These are phyloP conservation scores for Meandrina meandrites DNA, from an alignment of 92 coral and sea anemone genomes.

Conservation along the genomic window DNA sequence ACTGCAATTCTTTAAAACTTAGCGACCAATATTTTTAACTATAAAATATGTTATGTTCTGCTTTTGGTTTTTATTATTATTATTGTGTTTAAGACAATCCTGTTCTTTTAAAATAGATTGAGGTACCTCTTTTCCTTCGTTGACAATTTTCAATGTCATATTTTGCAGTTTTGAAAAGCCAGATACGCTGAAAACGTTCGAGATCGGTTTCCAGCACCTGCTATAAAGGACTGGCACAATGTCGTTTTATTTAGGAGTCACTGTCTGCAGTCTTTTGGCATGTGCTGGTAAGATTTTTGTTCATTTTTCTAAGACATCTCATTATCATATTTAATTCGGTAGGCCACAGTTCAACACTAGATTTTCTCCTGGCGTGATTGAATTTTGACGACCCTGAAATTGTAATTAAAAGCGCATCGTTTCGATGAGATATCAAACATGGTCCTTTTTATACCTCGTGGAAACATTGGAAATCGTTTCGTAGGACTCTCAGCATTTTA, in stretches of 20 bases:
- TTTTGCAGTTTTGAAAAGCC: too few species aligned
- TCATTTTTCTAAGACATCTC: not conserved
- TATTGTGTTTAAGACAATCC: not conserved
- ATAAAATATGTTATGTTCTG: not conserved
- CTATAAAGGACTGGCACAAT: not conserved
- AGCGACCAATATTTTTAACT: not conserved
- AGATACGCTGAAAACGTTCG: too few species aligned
- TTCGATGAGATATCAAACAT: too few species aligned
- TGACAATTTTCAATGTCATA: too few species aligned
- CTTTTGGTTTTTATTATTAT: not conserved
- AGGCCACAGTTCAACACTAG: not conserved
- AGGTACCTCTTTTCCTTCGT: too few species aligned
- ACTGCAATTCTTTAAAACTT: not conserved
- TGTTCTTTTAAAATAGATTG: too few species aligned
- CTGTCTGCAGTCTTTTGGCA: not conserved
- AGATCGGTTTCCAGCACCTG: not conserved
- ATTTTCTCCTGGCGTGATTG: not conserved
- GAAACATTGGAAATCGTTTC: not conserved
- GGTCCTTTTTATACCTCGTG: not conserved
- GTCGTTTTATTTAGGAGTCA: not conserved
- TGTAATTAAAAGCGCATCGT: too few species aligned
- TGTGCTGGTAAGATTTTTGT: not conserved
- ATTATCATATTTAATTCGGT: not conserved
- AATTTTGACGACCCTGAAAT: not conserved
- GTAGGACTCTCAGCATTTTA: too few species aligned